phyloP scores from a whole-genome alignment of 2,888 invertebrate genomes.

The Sthenelais limicola region DNA sequence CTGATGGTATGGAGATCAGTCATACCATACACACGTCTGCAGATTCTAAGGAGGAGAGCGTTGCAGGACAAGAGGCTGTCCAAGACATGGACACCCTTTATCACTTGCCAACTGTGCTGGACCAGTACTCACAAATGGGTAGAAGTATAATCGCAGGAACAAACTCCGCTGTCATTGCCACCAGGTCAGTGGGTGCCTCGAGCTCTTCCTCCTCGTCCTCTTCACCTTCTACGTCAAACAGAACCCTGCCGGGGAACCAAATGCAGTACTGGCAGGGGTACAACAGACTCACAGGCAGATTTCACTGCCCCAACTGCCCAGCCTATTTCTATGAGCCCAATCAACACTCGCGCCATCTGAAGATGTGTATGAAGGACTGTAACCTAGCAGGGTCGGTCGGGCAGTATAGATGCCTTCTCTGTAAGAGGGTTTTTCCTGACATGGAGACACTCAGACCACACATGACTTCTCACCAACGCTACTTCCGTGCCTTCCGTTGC shows the following conservation, averaged over 20 bases:
- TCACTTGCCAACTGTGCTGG: constrained; percentile 17
- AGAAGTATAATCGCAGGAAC: constrained; percentile 16
- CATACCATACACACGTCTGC: too few species aligned
- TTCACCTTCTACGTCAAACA: background rate
- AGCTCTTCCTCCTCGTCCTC: background rate
- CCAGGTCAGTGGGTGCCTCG: background rate
- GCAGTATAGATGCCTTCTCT: constrained; percentile 3
- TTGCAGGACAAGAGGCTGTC: background rate
- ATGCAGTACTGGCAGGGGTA: background rate
- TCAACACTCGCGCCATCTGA: background rate
- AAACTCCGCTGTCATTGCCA: too few species aligned
- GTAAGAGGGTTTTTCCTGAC: constrained; percentile 21
- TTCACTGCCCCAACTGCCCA: constrained; percentile 20
- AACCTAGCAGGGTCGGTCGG: background rate
- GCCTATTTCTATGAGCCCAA: constrained; percentile 20
- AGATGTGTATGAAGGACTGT: background rate
- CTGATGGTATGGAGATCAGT: too few species aligned
- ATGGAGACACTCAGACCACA: constrained; percentile 5
- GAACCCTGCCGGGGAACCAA: too few species aligned
- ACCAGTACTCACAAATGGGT: constrained; percentile 7
- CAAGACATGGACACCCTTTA: background rate
- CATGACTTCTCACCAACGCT: constrained; percentile 3
- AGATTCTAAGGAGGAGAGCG: background rate
- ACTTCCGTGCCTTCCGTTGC: constrained; percentile 15
- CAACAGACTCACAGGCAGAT: background rate